Conservation (phyloP, 1,140 invertebrate species). For the Ganaspis sp. region DNA sequence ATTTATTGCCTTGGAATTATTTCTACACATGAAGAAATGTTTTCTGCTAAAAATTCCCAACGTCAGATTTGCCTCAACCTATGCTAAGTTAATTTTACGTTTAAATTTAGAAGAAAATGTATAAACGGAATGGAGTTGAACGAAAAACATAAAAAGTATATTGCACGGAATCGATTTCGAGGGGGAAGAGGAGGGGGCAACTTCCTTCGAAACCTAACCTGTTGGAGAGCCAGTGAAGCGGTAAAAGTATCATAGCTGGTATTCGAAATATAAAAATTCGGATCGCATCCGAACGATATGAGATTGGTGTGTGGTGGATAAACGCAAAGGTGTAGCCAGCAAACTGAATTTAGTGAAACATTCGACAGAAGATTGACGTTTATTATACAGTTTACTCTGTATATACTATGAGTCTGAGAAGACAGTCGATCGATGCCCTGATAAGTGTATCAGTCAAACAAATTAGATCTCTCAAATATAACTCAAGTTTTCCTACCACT, state of each 20-base stretch:
- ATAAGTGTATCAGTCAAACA: conserved; percentile 39
- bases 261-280: conserved; percentile 37
- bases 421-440: conserved; percentile 28
- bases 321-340: conserved; percentile 8
- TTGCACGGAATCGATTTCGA: conserved; percentile 39
- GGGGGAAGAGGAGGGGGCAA: conserved; percentile 17
- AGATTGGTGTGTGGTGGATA: not conserved
- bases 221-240: conserved; percentile 5
- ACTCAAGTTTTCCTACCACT: not conserved
- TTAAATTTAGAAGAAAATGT: not conserved
- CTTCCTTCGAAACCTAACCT: not conserved
- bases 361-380: conserved; percentile 48
- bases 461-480: conserved; percentile 36
- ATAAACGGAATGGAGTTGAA: not conserved
- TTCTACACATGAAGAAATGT: too few relatives aligned
- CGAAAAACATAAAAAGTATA: not conserved
- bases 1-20: too few relatives aligned
- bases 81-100: too few relatives aligned
- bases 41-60: too few relatives aligned
- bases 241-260: not conserved
- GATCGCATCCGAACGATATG: not conserved
- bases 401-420: not conserved
- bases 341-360: conserved; percentile 46
- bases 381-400: conserved; percentile 27
- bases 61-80: too few relatives aligned